Evolutionary conservation across 2,888 invertebrate species (phyloP).

Genomic region (Melieria omissa): DNA sequence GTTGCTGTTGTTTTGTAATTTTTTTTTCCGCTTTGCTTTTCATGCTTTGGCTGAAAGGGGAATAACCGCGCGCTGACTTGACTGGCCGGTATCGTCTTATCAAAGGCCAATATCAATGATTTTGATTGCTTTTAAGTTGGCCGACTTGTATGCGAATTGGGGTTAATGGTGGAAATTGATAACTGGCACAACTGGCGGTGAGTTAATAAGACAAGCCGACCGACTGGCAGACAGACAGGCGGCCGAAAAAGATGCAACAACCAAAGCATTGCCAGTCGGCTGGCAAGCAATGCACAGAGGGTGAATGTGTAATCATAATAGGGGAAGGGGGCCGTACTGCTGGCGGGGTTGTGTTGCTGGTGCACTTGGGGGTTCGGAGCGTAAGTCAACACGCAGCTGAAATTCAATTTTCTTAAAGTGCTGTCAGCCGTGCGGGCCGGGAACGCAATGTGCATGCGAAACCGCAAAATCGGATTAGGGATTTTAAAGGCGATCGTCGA

Average conservation of each 20-base stretch:
- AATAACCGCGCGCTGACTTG: constrained; percentile 1
- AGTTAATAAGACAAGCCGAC: constrained; percentile 26
- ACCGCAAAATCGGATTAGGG: constrained; percentile 35
- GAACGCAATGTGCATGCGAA: constrained; percentile 12
- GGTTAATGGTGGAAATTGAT: constrained; percentile 38
- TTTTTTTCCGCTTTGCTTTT: background rate
- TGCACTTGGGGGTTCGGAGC: background rate
- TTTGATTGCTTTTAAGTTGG: constrained; percentile 45
- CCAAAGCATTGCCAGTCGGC: background rate
- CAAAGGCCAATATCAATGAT: constrained; percentile 50
- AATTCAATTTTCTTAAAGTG: constrained; percentile 37
- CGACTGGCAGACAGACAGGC: no score
- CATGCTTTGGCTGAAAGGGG: constrained; percentile 13
- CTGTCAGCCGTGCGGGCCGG: constrained; percentile 1
- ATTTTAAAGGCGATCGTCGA: constrained; percentile 13
- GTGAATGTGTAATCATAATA: background rate
- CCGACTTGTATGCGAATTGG: constrained; percentile 19
- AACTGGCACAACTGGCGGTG: constrained; percentile 29
- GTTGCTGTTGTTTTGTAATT: constrained; percentile 6
- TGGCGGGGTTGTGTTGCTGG: background rate
- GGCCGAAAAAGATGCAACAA: background rate
- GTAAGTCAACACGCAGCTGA: constrained; percentile 27
- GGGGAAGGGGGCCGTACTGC: constrained; percentile 16
- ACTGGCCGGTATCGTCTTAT: constrained; percentile 20
- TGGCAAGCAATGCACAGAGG: background rate